These are phyloP conservation scores for Gorsachius magnificus DNA, from an alignment of 2,797 vertebrate genomes.

Conservation along the genomic window DNA sequence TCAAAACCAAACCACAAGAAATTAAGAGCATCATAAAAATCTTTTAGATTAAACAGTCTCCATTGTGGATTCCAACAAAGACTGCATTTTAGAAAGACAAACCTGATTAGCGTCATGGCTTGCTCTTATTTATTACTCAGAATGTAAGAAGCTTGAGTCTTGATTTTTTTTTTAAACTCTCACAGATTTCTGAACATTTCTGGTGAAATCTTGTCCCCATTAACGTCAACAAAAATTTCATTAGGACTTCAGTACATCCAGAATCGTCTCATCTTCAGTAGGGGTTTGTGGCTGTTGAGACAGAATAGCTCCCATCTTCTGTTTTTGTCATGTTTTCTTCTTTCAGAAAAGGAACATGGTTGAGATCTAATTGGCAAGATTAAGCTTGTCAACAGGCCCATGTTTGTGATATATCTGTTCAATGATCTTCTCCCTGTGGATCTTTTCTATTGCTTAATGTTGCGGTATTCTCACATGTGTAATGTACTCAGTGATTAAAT, in stretches of 20 bases:
- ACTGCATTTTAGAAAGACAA: background rate
- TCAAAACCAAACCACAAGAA: background rate
- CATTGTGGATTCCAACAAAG: background rate
- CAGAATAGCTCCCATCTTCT: background rate
- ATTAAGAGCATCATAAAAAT: background rate
- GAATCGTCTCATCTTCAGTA: background rate
- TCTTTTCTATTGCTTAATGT: background rate
- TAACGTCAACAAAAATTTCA: background rate
- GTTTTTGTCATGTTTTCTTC: background rate
- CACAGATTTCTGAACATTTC: background rate
- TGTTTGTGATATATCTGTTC: background rate
- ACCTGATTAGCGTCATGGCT: background rate
- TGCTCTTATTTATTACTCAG: background rate
- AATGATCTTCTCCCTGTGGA: background rate
- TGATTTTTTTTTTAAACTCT: background rate
- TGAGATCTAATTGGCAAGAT: background rate
- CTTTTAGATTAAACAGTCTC: background rate
- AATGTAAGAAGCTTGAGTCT: background rate
- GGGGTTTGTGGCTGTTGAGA: background rate
- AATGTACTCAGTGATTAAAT: background rate
- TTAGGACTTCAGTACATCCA: background rate
- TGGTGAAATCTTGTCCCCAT: background rate
- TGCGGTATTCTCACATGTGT: background rate
- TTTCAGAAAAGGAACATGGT: background rate
- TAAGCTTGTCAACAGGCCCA: background rate